Evolutionary conservation across 1,140 invertebrate species (phyloP).

Genomic region (Neomicropteryx cornuta): DNA sequence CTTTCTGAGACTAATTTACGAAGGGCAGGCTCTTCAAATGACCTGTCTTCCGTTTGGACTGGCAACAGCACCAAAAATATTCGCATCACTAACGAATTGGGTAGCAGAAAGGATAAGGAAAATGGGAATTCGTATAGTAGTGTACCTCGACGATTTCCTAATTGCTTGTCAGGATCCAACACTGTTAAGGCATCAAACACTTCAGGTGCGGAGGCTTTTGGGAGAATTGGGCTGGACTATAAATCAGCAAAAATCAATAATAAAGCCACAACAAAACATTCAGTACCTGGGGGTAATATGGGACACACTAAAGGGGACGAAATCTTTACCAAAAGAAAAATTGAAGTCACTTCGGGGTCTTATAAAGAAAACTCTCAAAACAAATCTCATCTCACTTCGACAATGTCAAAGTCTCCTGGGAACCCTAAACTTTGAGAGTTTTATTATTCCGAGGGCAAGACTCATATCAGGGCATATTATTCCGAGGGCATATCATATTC

Average conservation of each 20-base stretch:
- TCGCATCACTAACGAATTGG: slow-evolving; percentile 19
- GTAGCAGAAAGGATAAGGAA: slow-evolving; percentile 9
- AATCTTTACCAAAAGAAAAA: slow-evolving; percentile 7
- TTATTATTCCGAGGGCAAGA: too few relatives aligned
- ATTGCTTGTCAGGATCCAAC: slow-evolving; percentile 7
- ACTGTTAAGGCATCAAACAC: slow-evolving; percentile 2
- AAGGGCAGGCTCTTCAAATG: slow-evolving; percentile 10
- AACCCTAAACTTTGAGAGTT: too few relatives aligned
- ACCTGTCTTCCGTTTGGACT: slow-evolving; percentile 19
- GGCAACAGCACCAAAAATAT: slow-evolving; percentile 14
- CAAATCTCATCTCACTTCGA: too few relatives aligned
- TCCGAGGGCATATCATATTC: too few relatives aligned
- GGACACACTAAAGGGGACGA: slow-evolving; percentile 5
- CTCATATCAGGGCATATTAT: too few relatives aligned
- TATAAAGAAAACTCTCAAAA: not conserved
- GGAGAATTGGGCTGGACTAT: slow-evolving; percentile 10
- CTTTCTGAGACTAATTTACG: slow-evolving; percentile 10
- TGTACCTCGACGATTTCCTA: slow-evolving; percentile 16
- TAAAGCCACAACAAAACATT: not conserved
- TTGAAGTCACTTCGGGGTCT: not conserved
- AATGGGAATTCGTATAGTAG: slow-evolving; percentile 12
- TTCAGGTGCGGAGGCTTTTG: not conserved
- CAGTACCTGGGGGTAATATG: slow-evolving; percentile 9
- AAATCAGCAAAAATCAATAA: slow-evolving; percentile 8
- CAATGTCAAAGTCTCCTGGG: too few relatives aligned